phyloP scores from a whole-genome alignment of 35 echinoderm and acorn worm species.

The Holothuria glaberrima region DNA sequence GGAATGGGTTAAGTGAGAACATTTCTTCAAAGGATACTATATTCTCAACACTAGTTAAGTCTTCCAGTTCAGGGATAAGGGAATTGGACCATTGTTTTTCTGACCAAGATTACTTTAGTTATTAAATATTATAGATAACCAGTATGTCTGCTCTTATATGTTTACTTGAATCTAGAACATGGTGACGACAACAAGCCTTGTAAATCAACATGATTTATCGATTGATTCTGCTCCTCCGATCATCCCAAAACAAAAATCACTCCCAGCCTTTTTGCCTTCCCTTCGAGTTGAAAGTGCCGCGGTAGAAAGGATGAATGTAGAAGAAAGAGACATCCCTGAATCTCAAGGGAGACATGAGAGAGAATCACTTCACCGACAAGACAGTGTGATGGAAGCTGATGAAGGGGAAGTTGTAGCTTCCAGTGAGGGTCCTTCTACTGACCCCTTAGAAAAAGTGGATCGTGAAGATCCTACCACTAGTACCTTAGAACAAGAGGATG shows the following conservation, averaged over 20 bases:
- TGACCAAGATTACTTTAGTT: no score
- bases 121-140: no score
- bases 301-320: neutral
- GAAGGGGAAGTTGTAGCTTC: neutral
- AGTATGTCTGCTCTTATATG: no score
- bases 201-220: neutral
- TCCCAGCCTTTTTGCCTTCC: neutral
- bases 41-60: no score
- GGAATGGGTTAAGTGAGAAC: no score
- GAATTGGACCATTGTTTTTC: no score
- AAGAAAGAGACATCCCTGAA: neutral
- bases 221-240: neutral
- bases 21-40: no score
- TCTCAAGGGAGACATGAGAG: neutral
- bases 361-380: neutral
- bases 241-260: conserved; percentile 3
- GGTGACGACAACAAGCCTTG: conserved; percentile 38
- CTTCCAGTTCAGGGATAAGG: no score
- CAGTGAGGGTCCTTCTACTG: neutral
- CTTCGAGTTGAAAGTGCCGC: neutral
- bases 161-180: neutral
- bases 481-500: neutral
- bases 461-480: neutral
- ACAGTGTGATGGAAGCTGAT: neutral
- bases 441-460: neutral